Evolutionary conservation across 2,797 vertebrate genomes (phyloP).

Genomic region (Saxicola maurus): DNA sequence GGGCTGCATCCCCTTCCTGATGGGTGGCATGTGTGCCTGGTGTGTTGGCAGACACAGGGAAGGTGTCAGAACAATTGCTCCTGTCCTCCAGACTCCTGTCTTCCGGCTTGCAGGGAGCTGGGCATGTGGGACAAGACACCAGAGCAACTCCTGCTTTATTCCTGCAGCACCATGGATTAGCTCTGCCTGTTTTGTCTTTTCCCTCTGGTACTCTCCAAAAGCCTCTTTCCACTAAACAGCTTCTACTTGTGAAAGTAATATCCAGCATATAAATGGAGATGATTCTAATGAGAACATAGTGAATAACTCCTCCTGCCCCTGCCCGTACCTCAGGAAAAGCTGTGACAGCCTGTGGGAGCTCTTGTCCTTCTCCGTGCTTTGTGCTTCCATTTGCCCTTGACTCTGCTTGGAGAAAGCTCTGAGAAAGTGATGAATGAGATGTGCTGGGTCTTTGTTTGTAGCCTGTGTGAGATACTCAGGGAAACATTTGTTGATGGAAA

Average conservation of each 20-base stretch:
- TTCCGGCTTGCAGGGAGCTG: neutral
- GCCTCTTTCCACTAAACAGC: neutral
- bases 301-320: neutral
- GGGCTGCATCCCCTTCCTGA: neutral
- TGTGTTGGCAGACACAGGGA: neutral
- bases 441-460: neutral
- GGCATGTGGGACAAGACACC: neutral
- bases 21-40: neutral
- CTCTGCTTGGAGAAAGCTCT: neutral
- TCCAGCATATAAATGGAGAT: neutral
- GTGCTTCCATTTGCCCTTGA: neutral
- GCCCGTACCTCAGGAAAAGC: neutral
- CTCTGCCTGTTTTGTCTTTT: neutral
- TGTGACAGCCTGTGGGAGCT: neutral
- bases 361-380: neutral
- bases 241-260: neutral
- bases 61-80: neutral
- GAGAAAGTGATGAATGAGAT: neutral
- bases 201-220: neutral
- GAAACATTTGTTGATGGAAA: conserved; percentile 1
- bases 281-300: neutral
- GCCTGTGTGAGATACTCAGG: neutral
- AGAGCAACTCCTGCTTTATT: neutral
- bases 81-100: neutral
- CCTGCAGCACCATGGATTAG: rapidly evolving